Conservation (phyloP, 1,140 invertebrate species). For the Bombus polaris region DNA sequence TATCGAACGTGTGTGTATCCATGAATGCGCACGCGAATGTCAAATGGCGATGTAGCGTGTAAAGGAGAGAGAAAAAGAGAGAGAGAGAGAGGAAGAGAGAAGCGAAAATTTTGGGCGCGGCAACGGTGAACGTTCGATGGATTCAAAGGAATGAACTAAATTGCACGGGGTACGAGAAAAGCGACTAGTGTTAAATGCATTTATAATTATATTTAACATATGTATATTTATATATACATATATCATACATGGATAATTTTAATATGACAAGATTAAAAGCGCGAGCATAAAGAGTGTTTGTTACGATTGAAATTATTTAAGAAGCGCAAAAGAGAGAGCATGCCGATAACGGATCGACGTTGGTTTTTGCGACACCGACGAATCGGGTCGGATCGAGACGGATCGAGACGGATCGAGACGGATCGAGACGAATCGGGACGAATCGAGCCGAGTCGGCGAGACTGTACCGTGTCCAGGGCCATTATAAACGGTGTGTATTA, state of each 20-base stretch:
- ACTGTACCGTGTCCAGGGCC: slow-evolving; percentile 54
- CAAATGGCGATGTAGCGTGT: not conserved
- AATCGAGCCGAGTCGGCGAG: slow-evolving; percentile 22
- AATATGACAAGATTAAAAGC: slow-evolving; percentile 72
- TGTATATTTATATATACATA: slow-evolving; percentile 57
- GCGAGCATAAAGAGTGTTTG: slow-evolving; percentile 72
- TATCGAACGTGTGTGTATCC: too few relatives aligned
- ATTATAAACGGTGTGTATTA: slow-evolving; percentile 71
- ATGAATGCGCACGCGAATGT: not conserved
- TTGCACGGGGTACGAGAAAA: slow-evolving; percentile 51
- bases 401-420: slow-evolving; percentile 3
- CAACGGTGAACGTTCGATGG: not conserved
- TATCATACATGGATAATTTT: slow-evolving; percentile 74
- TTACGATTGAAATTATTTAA: slow-evolving; percentile 66
- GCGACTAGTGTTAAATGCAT: slow-evolving; percentile 77
- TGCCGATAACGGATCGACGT: slow-evolving; percentile 4
- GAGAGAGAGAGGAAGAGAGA: too few relatives aligned
- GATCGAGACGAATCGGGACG: not conserved
- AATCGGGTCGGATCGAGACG: not conserved
- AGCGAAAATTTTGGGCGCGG: slow-evolving; percentile 7
- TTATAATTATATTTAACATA: slow-evolving; percentile 66
- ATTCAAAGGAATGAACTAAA: not conserved
- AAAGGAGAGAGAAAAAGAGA: not conserved
- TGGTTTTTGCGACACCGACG: slow-evolving; percentile 18
- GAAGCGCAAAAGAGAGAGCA: slow-evolving; percentile 14